These are phyloP conservation scores for Caenorhabditis tropicalis DNA, from an alignment of 1,140 invertebrate genomes.

Conservation along the genomic window DNA sequence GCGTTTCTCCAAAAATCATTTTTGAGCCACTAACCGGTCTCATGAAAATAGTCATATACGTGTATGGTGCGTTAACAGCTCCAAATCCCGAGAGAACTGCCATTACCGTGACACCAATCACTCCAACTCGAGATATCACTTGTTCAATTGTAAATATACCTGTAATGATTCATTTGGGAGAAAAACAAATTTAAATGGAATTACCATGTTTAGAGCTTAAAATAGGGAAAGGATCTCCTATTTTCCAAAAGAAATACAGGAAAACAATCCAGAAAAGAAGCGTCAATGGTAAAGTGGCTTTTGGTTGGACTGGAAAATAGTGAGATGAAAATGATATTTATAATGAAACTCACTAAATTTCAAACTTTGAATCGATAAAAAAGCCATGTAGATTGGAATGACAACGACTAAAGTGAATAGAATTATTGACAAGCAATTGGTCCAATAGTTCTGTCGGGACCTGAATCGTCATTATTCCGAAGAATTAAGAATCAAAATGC, in stretches of 20 bases:
- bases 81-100: slow-evolving; percentile 97
- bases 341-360: slow-evolving; percentile 80
- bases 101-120: slow-evolving; percentile 99
- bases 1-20: neutral
- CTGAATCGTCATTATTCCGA: neutral
- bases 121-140: slow-evolving; percentile 91
- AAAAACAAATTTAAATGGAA: slow-evolving; percentile 3
- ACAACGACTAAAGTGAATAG: slow-evolving; percentile 93
- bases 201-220: slow-evolving; percentile 86
- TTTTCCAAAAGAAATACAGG: slow-evolving; percentile 96
- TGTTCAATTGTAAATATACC: slow-evolving; percentile 89
- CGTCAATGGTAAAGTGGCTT: slow-evolving; percentile 83
- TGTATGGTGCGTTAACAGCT: slow-evolving; percentile 99
- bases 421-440: neutral
- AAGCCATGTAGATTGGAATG: slow-evolving; percentile 95
- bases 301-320: slow-evolving; percentile 65
- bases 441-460: slow-evolving; percentile 24
- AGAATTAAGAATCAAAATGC: neutral
- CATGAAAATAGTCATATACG: slow-evolving; percentile 98
- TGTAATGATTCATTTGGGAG: slow-evolving; percentile 59
- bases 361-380: slow-evolving; percentile 90
- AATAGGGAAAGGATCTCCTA: slow-evolving; percentile 98
- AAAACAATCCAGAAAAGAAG: slow-evolving; percentile 87
- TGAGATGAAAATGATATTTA: neutral
- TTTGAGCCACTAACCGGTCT: slow-evolving; percentile 81